Evolutionary conservation across 2,888 invertebrate species (phyloP).

Genomic region (Ichneumoninae sp.): DNA sequence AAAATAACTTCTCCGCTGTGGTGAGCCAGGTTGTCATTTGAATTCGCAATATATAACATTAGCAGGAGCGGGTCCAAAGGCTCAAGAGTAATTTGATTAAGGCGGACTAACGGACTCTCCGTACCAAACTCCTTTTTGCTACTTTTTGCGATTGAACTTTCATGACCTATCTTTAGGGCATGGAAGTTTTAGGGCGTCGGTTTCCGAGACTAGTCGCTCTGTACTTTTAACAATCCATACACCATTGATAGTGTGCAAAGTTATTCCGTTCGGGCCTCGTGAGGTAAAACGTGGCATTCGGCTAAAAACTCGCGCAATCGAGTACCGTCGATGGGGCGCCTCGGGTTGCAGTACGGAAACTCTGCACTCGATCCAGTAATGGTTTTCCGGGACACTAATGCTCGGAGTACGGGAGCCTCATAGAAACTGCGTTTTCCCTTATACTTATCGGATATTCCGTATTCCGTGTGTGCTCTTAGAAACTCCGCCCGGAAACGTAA

Average conservation of each 20-base stretch:
- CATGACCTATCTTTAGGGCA: not conserved
- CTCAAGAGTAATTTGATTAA: not conserved
- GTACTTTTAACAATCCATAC: not conserved
- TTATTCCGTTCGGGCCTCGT: not conserved
- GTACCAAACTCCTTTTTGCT: not conserved
- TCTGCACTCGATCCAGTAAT: not conserved
- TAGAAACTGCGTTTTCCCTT: not conserved
- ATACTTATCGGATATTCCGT: not conserved
- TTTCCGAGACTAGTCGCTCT: not conserved
- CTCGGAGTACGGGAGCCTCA: not conserved
- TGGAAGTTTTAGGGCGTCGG: not conserved
- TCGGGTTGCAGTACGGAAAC: not conserved
- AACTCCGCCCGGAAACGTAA: not conserved
- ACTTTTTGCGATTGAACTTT: not conserved
- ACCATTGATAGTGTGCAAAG: not conserved
- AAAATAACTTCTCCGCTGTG: not conserved
- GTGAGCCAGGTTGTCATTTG: not conserved
- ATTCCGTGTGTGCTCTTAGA: not conserved
- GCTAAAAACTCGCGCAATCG: not conserved
- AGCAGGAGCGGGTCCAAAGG: not conserved
- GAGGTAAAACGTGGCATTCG: not conserved
- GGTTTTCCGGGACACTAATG: not conserved
- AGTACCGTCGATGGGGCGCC: not conserved
- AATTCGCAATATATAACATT: not conserved
- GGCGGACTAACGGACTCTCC: no score